Evolutionary conservation across 2,797 vertebrate species (phyloP).

Genomic region (Psittacula derbiana): DNA sequence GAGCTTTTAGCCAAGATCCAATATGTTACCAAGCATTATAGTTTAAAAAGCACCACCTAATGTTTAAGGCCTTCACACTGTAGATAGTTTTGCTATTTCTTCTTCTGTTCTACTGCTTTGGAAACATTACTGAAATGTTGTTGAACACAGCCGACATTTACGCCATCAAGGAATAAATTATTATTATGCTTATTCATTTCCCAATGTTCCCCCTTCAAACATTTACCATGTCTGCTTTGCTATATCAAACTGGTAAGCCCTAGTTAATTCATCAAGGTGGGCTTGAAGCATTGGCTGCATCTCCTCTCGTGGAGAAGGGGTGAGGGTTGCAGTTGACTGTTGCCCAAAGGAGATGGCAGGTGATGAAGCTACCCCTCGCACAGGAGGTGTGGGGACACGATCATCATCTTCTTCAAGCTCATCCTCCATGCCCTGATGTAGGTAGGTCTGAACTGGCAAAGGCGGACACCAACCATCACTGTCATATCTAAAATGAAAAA

Average conservation of each 20-base stretch:
- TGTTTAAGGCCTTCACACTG: neutral
- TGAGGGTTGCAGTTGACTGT: conserved; percentile 96
- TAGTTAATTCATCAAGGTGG: conserved; percentile 93
- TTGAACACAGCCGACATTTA: neutral
- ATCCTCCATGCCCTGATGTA: conserved; percentile 97
- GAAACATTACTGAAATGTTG: neutral
- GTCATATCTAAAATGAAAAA: conserved; percentile 85
- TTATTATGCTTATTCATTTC: neutral
- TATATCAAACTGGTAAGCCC: conserved; percentile 97
- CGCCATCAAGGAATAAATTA: neutral
- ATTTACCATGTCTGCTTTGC: conserved; percentile 95
- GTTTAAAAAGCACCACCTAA: neutral
- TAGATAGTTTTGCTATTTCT: neutral
- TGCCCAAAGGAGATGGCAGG: conserved; percentile 96
- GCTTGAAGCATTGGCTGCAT: conserved; percentile 98
- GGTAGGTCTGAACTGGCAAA: conserved; percentile 94
- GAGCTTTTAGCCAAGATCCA: neutral
- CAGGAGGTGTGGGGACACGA: conserved; percentile 94
- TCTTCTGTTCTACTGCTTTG: neutral
- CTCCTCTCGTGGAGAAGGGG: conserved; percentile 95
- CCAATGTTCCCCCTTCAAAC: neutral
- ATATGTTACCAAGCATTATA: neutral
- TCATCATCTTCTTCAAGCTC: conserved; percentile 98
- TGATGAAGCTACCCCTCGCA: conserved; percentile 94
- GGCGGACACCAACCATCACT: conserved; percentile 95